A percentile compares a stretch with the other conserved stretches of the same genome.
phyloP scores from a whole-genome alignment of 2,113 vertebrate genomes.

The Phrynosoma blainvillii region DNA sequence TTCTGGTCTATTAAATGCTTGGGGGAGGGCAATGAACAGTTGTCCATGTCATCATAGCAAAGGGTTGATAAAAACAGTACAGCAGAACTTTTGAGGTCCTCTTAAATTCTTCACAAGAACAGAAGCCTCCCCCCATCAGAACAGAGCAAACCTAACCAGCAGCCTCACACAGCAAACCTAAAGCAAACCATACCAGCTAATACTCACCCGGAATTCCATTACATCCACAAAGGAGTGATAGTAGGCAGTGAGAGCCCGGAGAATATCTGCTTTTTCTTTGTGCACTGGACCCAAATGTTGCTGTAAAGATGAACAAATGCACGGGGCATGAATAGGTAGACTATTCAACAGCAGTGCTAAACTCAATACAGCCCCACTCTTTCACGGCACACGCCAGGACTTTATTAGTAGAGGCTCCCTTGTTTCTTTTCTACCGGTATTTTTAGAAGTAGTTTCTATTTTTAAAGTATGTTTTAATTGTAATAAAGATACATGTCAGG shows the following conservation, averaged over 20 bases:
- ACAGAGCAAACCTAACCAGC: background rate
- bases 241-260: conserved; percentile 76
- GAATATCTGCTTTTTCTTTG: conserved; percentile 85
- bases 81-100: too few relatives aligned
- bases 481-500: background rate
- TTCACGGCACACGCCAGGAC: background rate
- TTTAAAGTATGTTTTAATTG: background rate
- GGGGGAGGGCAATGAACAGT: too few relatives aligned
- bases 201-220: conserved; percentile 91
- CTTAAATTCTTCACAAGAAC: background rate
- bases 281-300: conserved; percentile 87
- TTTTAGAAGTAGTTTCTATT: background rate
- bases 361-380: background rate
- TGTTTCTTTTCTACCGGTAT: background rate
- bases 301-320: conserved; percentile 68
- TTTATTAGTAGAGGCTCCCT: background rate
- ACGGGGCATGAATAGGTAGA: background rate
- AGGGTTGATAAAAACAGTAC: too few relatives aligned
- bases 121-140: background rate
- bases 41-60: too few relatives aligned
- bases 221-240: conserved; percentile 94
- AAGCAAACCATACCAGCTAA: background rate
- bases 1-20: too few relatives aligned
- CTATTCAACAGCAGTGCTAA: background rate
- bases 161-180: background rate